A percentile compares a stretch with the other conserved stretches of the same genome.
phyloP scores from a whole-genome alignment of 2,113 vertebrate genomes.

The Notarius lentiginosus region DNA sequence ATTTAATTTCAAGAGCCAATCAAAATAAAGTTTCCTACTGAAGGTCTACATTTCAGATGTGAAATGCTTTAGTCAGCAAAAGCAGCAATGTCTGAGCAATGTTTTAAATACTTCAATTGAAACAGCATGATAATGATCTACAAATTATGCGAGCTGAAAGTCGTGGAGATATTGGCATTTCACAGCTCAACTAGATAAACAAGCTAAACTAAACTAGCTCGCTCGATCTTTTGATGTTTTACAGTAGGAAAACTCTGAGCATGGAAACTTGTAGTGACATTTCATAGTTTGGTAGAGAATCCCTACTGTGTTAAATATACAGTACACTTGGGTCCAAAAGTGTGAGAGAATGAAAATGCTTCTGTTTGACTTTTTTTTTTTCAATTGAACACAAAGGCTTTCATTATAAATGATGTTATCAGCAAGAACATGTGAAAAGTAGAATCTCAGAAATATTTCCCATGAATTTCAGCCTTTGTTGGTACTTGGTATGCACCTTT shows the following conservation, averaged over 20 bases:
- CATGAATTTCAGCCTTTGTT: too few species aligned
- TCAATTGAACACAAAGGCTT: neutral
- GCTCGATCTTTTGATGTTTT: neutral
- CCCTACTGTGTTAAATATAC: neutral
- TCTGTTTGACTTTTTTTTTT: too few species aligned
- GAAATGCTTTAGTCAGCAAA: too few species aligned
- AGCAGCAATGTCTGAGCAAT: too few species aligned
- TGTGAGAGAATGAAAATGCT: too few species aligned
- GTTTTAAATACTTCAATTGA: too few species aligned
- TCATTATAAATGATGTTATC: too few species aligned
- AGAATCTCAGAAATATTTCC: too few species aligned
- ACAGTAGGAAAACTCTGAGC: neutral
- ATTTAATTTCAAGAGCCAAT: neutral
- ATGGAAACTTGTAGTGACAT: neutral
- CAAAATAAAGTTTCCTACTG: too few species aligned
- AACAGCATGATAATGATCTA: neutral
- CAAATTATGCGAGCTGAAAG: neutral
- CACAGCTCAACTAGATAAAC: neutral
- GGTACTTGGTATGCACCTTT: too few species aligned
- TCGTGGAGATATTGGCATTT: neutral
- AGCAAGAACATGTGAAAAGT: too few species aligned
- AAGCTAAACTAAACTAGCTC: neutral
- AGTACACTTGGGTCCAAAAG: neutral
- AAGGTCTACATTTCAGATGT: too few species aligned
- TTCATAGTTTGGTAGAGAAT: neutral